phyloP scores from a whole-genome alignment of 2,113 vertebrate species.

The Petrocephalus microphthalmus region DNA sequence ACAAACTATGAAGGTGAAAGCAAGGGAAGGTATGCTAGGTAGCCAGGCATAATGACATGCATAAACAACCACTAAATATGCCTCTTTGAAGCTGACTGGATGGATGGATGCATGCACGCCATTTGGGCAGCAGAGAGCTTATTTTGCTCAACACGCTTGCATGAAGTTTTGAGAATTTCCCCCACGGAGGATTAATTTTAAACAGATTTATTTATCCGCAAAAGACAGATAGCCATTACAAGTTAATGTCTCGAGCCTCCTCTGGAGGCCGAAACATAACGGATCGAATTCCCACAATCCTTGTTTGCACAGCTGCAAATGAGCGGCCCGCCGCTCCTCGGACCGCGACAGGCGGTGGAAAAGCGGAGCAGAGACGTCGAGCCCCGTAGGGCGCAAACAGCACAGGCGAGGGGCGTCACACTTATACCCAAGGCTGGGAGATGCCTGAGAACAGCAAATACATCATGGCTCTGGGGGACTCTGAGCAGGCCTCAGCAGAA shows the following conservation, averaged over 20 bases:
- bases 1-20: neutral
- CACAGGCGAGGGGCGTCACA: neutral
- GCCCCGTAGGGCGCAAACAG: neutral
- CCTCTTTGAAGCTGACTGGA: neutral
- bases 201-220: neutral
- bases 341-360: neutral
- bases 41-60: neutral
- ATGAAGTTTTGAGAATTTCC: neutral
- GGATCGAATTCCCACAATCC: neutral
- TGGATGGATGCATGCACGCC: neutral
- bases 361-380: neutral
- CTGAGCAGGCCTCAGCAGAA: neutral
- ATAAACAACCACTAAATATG: neutral
- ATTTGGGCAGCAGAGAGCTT: neutral
- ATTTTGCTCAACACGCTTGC: neutral
- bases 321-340: neutral
- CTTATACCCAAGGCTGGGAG: neutral
- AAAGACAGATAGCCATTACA: neutral
- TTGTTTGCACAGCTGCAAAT: slow-evolving; percentile 18
- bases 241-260: neutral
- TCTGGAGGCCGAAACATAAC: neutral
- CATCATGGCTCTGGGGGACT: neutral
- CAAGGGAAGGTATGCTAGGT: neutral
- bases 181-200: neutral
- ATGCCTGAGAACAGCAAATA: neutral